Evolutionary conservation across 1,140 invertebrate genomes (phyloP).

Genomic region (Cotesia glomerata): DNA sequence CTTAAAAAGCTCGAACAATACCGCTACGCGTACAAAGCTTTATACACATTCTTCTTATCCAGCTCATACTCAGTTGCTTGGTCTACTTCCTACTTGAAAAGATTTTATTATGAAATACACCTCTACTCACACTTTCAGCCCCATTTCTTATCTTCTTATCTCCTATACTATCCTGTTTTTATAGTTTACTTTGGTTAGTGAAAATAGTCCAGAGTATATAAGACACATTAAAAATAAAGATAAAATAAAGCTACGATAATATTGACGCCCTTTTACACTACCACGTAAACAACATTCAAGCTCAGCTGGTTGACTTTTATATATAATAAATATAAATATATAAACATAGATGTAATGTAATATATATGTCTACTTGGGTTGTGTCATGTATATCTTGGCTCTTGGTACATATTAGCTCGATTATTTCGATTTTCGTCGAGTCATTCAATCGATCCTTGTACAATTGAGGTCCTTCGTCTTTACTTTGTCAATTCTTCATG

Average conservation of each 20-base stretch:
- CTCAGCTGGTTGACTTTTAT: too few species aligned
- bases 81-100: too few species aligned
- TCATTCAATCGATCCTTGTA: slow-evolving; percentile 34
- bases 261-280: too few species aligned
- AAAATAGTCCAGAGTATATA: neutral
- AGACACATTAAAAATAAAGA: too few species aligned
- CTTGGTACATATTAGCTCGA: neutral
- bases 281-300: too few species aligned
- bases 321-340: too few species aligned
- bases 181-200: neutral
- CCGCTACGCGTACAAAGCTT: too few species aligned
- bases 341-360: too few species aligned
- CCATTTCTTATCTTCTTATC: neutral
- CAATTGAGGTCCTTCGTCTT: slow-evolving; percentile 39
- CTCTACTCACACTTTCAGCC: neutral
- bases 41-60: too few species aligned
- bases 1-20: too few species aligned
- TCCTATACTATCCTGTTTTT: neutral
- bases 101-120: neutral
- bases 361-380: neutral
- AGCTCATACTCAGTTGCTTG: too few species aligned
- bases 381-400: neutral
- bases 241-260: too few species aligned
- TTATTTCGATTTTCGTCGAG: slow-evolving; percentile 5
- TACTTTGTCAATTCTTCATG: neutral